Percentiles rank a stretch among this genome's conserved stretches.
Conservation (phyloP, 1,140 invertebrate species). For the Bombus superbus region DNA sequence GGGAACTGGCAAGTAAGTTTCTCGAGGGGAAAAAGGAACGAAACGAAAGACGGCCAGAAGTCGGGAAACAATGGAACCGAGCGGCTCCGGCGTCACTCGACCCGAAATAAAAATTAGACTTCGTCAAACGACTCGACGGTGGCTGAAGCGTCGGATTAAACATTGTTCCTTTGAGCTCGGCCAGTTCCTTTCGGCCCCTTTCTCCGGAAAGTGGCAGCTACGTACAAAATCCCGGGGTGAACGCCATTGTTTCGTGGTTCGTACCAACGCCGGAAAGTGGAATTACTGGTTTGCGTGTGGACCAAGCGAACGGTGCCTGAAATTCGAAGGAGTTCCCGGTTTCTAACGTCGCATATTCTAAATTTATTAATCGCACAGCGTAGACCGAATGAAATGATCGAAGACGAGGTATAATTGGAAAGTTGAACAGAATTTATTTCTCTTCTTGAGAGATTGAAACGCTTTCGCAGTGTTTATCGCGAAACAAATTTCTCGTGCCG, state of each 20-base stretch:
- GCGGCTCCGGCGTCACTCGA: constrained; percentile 30
- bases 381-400: neutral
- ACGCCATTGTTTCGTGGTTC: constrained; percentile 11
- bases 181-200: neutral
- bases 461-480: no score
- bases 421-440: neutral
- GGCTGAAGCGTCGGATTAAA: constrained; percentile 36
- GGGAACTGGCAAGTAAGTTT: neutral
- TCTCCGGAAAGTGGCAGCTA: constrained; percentile 9
- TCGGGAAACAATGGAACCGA: neutral
- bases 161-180: constrained; percentile 27
- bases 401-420: neutral
- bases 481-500: constrained; percentile 3
- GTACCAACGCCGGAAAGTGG: neutral
- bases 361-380: neutral
- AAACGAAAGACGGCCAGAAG: neutral
- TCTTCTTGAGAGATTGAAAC: neutral
- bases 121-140: constrained; percentile 25
- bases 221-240: constrained; percentile 11
- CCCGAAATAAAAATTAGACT: constrained; percentile 55
- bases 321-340: neutral
- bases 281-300: neutral
- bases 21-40: neutral
- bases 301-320: neutral
- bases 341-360: no score